Percentiles rank a stretch among this genome's conserved stretches.
These are phyloP conservation scores for Numenius arquata DNA, from an alignment of 2,113 vertebrate species.

Conservation along the genomic window DNA sequence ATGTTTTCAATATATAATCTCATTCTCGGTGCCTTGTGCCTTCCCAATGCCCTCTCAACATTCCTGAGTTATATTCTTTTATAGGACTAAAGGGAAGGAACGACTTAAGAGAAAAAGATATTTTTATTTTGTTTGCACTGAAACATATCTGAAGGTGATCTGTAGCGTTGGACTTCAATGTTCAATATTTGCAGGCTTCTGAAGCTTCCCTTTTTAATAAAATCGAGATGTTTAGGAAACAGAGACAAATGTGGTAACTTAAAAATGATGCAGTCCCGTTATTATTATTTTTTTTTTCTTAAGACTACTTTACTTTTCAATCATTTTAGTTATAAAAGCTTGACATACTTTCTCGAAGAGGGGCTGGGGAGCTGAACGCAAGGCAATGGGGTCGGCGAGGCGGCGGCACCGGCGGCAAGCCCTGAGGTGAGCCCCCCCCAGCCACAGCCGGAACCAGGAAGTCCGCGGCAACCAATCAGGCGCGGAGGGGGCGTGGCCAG, in stretches of 20 bases:
- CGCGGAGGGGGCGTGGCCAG: too few species aligned
- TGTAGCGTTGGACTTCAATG: not conserved
- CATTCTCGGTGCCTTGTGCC: not conserved
- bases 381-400: too few species aligned
- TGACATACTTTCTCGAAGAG: not conserved
- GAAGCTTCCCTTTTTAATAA: not conserved
- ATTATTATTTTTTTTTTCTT: not conserved
- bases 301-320: not conserved
- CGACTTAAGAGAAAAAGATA: not conserved
- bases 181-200: not conserved
- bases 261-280: not conserved
- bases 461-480: too few species aligned
- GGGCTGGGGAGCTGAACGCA: not conserved
- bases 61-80: not conserved
- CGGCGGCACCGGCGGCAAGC: too few species aligned
- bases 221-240: not conserved
- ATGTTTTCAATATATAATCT: not conserved
- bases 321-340: not conserved
- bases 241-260: not conserved
- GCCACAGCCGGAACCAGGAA: too few species aligned
- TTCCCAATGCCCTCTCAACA: not conserved
- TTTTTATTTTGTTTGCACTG: not conserved
- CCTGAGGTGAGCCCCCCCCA: too few species aligned
- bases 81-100: fast-evolving
- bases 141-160: not conserved